Base-by-base conservation (phyloP, 2,797 vertebrate genomes). In the Salmo trutta region DNA sequence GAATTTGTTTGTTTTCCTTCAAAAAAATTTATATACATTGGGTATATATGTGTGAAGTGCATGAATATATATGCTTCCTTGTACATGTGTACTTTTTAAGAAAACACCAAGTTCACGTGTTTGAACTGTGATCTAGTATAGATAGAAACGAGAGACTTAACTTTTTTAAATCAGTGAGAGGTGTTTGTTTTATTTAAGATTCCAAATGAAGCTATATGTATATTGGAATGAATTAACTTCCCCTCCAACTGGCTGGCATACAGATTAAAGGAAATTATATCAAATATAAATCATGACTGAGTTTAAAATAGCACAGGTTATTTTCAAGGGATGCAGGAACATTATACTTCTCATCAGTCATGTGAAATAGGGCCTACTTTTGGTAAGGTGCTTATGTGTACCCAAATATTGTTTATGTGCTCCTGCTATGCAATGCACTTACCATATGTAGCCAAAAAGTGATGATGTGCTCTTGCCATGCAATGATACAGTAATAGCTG, bases 1-100 rank as follows among this genome's bases (percentile, higher is more conserved):
- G 85, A 87, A 86, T 88, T 82, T 88, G 81, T 90, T 89, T 87
- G 86, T 90, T 86, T 89, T 85, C 77, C 72, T 83, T 82, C 66
- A n/a, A n/a, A n/a, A n/a, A n/a, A n/a, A n/a, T n/a, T 73, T 74
- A 82, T 73, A 83, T 76, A 75, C 36, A 5, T 71, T 70, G 64
- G 68, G 41, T 73, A 33, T 77, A 72, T 52, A 31, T 31, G 19
- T 31, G 67, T 71, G 21, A 3, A 15, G 5, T 71, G 27, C 19
- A 54, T 77, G 36, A 51, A 21, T 75, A 71, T 70, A 36, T 54
- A 29, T 47, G 21, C 59, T 24, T 24, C 59, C n/a, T 21, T 62
- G 59, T 62, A 62, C 59, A 62, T 62, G n/a, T 62, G n/a, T 21
- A 62, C n/a, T 3, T 21, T 62, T 62, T 62, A 62, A 24, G 21